A percentile compares a stretch with the other conserved stretches of the same genome.
Conservation (phyloP, 2,797 vertebrate genomes). For the Carapus acus region DNA sequence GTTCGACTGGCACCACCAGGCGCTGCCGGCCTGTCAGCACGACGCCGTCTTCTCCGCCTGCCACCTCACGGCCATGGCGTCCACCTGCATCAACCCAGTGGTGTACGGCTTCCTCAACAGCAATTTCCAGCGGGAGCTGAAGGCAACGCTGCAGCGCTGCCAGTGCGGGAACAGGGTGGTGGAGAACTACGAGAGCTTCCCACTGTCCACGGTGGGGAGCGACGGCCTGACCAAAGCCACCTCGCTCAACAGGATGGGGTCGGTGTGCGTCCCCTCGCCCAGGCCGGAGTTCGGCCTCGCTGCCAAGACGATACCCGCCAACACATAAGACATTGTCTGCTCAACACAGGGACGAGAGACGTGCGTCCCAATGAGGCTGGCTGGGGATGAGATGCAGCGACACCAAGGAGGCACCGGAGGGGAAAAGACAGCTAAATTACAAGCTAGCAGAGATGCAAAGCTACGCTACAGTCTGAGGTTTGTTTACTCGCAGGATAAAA, state of each 20-base stretch:
- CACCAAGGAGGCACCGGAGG: too few relatives aligned
- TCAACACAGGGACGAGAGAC: too few relatives aligned
- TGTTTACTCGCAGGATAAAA: too few relatives aligned
- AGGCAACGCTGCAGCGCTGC: slow-evolving; percentile 67
- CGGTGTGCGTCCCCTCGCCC: slow-evolving; percentile 26
- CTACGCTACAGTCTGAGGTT: too few relatives aligned
- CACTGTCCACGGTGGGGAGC: slow-evolving; percentile 74
- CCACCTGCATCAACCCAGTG: slow-evolving; percentile 76
- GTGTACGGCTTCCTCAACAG: slow-evolving; percentile 80
- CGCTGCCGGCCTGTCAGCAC: slow-evolving; percentile 72
- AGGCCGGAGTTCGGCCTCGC: slow-evolving; percentile 27
- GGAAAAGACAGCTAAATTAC: too few relatives aligned
- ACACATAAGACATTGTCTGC: slow-evolving; percentile 20
- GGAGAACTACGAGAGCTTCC: slow-evolving; percentile 75
- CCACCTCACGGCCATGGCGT: slow-evolving; percentile 75
- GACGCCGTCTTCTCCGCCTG: slow-evolving; percentile 78
- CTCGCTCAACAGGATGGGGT: slow-evolving; percentile 57
- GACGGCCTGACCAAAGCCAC: slow-evolving; percentile 72
- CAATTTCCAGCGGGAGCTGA: slow-evolving; percentile 77
- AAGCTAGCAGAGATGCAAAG: too few relatives aligned
- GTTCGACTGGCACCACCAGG: slow-evolving; percentile 78
- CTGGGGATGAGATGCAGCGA: too few relatives aligned
- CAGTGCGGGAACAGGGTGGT: slow-evolving; percentile 56
- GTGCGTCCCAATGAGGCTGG: too few relatives aligned
- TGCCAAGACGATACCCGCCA: slow-evolving; percentile 34